A percentile compares a stretch with the other conserved stretches of the same genome.
Evolutionary conservation across 2,797 vertebrate genomes (phyloP).

Genomic region (Gobionotothen gibberifrons): DNA sequence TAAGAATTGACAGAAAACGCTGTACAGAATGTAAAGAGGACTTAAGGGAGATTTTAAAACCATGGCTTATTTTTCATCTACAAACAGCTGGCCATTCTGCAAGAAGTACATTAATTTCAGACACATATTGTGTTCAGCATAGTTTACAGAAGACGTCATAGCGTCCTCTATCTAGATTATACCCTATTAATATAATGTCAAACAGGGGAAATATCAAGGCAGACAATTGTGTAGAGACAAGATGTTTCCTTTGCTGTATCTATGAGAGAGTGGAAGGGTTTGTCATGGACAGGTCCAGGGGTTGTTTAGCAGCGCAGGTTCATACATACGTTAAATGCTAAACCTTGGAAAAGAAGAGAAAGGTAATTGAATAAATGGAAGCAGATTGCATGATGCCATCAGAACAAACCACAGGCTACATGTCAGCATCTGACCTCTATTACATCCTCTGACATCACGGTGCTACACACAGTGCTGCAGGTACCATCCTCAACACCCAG

Average conservation of each 20-base stretch:
- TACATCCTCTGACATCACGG: constrained; percentile 74
- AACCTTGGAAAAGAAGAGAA: constrained; percentile 72
- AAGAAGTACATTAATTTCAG: not conserved
- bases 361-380: constrained; percentile 81
- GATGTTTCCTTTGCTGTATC: constrained; percentile 34
- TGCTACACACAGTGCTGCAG: constrained; percentile 35
- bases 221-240: constrained; percentile 18
- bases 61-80: not conserved
- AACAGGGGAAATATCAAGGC: constrained; percentile 17
- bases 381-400: constrained; percentile 77
- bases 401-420: constrained; percentile 71
- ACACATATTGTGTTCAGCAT: not conserved
- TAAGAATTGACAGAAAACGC: not conserved
- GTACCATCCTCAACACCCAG: constrained; percentile 49
- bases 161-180: constrained; percentile 1
- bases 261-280: constrained; percentile 61
- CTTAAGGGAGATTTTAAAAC: not conserved
- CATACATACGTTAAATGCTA: constrained; percentile 74
- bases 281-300: constrained; percentile 62
- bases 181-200: constrained; percentile 3
- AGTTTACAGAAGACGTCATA: not conserved
- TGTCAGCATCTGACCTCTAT: constrained; percentile 78
- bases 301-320: constrained; percentile 67
- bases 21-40: not conserved
- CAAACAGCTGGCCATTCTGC: not conserved